Percentiles rank a stretch among this genome's conserved stretches.
Conservation (phyloP, 2,113 vertebrate genomes). For the Aviceda subcristata region DNA sequence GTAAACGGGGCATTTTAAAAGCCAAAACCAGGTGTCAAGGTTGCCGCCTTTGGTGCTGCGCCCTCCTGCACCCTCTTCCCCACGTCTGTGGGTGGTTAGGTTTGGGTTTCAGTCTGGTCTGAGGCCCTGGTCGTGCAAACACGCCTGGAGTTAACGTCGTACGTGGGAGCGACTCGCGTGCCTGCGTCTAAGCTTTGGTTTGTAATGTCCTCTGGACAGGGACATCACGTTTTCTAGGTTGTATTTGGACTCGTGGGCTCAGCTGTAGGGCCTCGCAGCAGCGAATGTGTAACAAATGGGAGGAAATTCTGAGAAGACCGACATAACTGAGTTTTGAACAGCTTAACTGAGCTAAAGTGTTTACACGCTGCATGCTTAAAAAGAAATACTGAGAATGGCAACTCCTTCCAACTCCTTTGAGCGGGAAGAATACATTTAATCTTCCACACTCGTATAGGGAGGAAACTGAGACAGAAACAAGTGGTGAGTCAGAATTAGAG, state of each 20-base stretch:
- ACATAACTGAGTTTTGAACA: neutral
- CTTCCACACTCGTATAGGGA: neutral
- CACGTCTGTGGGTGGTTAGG: neutral
- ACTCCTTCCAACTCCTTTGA: neutral
- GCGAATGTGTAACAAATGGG: neutral
- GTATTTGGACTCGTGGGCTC: neutral
- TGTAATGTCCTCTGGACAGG: neutral
- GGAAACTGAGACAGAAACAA: neutral
- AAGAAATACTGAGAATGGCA: neutral
- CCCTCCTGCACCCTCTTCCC: accelerated
- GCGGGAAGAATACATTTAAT: neutral
- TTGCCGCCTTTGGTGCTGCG: neutral
- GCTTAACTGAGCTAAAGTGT: neutral
- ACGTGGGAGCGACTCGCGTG: neutral
- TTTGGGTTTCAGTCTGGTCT: neutral
- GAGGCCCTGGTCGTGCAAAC: neutral
- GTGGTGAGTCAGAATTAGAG: neutral
- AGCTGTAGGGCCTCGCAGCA: neutral
- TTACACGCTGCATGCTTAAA: neutral
- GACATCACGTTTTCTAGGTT: neutral
- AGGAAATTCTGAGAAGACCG: neutral
- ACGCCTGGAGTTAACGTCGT: accelerated
- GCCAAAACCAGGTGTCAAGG: neutral
- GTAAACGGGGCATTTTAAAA: neutral
- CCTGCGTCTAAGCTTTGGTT: neutral